Base-by-base conservation (phyloP, 2,797 vertebrate genomes). In the Bradypodion pumilum region DNA sequence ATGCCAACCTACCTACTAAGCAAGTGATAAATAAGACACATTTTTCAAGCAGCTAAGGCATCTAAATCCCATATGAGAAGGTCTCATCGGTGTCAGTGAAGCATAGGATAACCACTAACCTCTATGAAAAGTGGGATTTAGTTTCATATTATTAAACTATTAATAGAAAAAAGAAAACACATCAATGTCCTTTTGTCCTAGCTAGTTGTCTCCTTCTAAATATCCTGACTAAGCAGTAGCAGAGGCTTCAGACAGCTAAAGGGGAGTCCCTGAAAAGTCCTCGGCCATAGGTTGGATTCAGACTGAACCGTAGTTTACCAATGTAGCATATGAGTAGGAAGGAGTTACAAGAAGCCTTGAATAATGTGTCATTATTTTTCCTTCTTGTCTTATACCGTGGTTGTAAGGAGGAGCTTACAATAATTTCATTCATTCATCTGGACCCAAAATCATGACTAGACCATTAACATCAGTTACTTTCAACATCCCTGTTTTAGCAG, bases 141-240 rank as follows among this genome's bases (percentile, higher is more conserved):
- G 44, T 25, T n/a, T 80, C 44, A 80, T 68, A 69, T 80, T 80
- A 79, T 79, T 46, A 66, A 49, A n/a, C 23, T 27, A 19, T 16
- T 63, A 78, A 68, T 79, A 66, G 44, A 13, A 21, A 21, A 59
- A 59, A 35, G 23, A 68, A 56, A 56, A 56, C 52, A 56, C 52
- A 56, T 56, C 15, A 4, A 2, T 21, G 63, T 49, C n/a, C 63
- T 23, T 66, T 49, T 49, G n/a, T 49, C 44, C 77, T 52, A 79
- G 63, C 1, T 46, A 46, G n/a, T 68, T 68, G 21, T n/a, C n/a
- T 66, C n/a, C 65, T 15, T 35, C 42, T 66, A 23, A 63, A 46
- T 19, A 49, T 66, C 5, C 74, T 27, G 52, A 37, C 46, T 79
- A n/a, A 52, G n/a, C 78, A 80, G 2, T 40, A 35, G 40, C 44